Evolutionary conservation across 2,888 invertebrate species (phyloP).

Genomic region (Epirrita christyi): DNA sequence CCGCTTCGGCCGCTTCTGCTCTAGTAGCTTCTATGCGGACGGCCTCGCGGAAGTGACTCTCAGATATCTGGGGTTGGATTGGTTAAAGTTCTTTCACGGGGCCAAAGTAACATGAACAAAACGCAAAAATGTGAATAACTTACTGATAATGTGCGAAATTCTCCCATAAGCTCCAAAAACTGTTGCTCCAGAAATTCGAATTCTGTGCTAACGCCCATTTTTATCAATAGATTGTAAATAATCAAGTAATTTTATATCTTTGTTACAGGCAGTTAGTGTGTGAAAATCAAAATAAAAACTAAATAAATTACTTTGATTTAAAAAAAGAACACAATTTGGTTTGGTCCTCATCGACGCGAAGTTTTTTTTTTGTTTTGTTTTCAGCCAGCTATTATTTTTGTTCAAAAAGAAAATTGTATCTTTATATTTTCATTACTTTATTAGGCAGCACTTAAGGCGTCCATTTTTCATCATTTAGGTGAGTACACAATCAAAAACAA

Average conservation of each 20-base stretch:
- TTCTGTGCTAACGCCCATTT: conserved; percentile 50
- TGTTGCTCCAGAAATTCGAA: conserved; percentile 71
- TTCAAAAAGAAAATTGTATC: too few relatives aligned
- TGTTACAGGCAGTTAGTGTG: too few relatives aligned
- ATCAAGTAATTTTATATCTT: not conserved
- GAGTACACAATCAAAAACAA: too few relatives aligned
- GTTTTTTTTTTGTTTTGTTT: too few relatives aligned
- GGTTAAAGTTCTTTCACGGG: not conserved
- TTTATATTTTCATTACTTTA: too few relatives aligned
- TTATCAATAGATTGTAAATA: not conserved
- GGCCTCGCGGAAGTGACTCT: conserved; percentile 64
- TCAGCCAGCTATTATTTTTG: too few relatives aligned
- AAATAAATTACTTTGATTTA: not conserved
- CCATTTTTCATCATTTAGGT: too few relatives aligned
- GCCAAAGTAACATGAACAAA: too few relatives aligned
- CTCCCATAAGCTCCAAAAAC: conserved; percentile 66
- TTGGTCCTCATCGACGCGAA: too few relatives aligned
- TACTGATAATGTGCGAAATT: conserved; percentile 65
- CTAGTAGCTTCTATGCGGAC: conserved; percentile 63
- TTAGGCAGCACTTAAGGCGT: too few relatives aligned
- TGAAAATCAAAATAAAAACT: too few relatives aligned
- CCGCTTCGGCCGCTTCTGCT: conserved; percentile 68
- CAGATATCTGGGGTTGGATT: conserved; percentile 54
- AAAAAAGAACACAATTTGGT: conserved; percentile 3
- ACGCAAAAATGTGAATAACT: conserved; percentile 36